Conservation (phyloP, 2,888 invertebrate species). For the Dinocampus coccinellae region DNA sequence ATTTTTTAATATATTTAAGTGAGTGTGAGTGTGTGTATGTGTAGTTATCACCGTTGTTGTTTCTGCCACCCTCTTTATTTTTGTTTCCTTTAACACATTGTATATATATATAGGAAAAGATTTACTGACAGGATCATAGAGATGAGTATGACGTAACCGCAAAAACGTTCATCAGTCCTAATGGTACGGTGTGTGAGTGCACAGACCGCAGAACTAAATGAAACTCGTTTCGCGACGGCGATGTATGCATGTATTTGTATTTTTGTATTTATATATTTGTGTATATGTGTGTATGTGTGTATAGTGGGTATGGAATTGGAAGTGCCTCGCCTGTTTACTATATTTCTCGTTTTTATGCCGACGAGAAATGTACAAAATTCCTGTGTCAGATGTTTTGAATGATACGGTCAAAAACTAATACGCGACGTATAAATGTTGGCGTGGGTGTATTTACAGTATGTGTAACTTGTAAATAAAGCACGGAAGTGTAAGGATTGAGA, state of each 20-base stretch:
- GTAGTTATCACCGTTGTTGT: too few relatives aligned
- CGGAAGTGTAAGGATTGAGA: neutral
- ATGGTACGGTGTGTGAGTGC: conserved; percentile 43
- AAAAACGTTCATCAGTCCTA: conserved; percentile 53
- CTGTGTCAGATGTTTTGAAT: neutral
- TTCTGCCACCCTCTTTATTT: too few relatives aligned
- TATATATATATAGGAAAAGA: neutral
- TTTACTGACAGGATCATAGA: conserved; percentile 32
- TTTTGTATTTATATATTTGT: too few relatives aligned
- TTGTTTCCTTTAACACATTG: too few relatives aligned
- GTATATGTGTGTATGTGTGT: neutral
- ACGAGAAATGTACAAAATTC: conserved; percentile 14
- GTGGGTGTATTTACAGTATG: too few relatives aligned
- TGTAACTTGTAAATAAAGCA: neutral
- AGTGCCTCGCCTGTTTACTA: conserved; percentile 25
- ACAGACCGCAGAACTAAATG: conserved; percentile 51
- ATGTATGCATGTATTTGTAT: too few relatives aligned
- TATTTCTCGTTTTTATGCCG: conserved; percentile 6
- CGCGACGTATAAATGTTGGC: too few relatives aligned
- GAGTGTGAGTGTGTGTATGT: too few relatives aligned
- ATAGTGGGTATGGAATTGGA: conserved; percentile 42
- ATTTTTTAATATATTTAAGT: neutral
- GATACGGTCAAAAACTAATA: conserved; percentile 13
- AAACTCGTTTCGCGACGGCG: conserved; percentile 49
- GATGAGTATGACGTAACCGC: conserved; percentile 52